phyloP scores from a whole-genome alignment of 2,888 invertebrate genomes.

The Temnothorax unifasciatus region DNA sequence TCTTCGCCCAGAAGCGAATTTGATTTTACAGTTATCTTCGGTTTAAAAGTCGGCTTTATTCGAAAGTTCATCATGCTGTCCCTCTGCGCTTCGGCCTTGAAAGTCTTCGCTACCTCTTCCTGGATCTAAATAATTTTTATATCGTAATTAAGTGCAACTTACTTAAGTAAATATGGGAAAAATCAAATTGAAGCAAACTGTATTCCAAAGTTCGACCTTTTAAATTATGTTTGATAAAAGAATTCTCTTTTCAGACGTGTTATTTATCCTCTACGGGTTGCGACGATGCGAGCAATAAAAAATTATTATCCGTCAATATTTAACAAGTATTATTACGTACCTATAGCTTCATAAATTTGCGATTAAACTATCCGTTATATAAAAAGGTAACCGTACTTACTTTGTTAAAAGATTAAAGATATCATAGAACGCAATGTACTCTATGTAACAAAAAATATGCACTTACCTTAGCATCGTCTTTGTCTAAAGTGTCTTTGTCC shows the following conservation, averaged over 20 bases:
- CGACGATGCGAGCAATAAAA: not conserved
- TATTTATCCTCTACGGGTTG: not conserved
- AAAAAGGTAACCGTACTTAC: not conserved
- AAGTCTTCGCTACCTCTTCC: constrained; percentile 79
- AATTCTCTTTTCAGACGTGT: not conserved
- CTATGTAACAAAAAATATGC: not conserved
- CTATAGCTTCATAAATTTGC: not conserved
- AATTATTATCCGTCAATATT: not conserved
- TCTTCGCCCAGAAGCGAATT: constrained; percentile 63
- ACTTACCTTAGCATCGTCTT: constrained; percentile 72
- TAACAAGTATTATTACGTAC: not conserved
- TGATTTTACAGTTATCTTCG: not conserved
- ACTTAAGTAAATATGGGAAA: not conserved
- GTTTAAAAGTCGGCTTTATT: not conserved
- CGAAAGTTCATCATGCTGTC: not conserved
- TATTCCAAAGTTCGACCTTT: not conserved
- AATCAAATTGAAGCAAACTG: not conserved
- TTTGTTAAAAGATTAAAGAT: not conserved
- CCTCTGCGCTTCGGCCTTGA: constrained; percentile 80
- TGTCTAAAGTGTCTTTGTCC: constrained; percentile 74
- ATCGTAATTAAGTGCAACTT: not conserved
- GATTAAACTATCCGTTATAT: not conserved
- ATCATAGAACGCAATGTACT: not conserved
- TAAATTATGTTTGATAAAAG: not conserved
- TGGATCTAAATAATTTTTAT: constrained; percentile 74